Evolutionary conservation across 1,140 invertebrate genomes (phyloP), one percentile per base, ranked within the genome.

Genomic region (Pararge aegeria): DNA sequence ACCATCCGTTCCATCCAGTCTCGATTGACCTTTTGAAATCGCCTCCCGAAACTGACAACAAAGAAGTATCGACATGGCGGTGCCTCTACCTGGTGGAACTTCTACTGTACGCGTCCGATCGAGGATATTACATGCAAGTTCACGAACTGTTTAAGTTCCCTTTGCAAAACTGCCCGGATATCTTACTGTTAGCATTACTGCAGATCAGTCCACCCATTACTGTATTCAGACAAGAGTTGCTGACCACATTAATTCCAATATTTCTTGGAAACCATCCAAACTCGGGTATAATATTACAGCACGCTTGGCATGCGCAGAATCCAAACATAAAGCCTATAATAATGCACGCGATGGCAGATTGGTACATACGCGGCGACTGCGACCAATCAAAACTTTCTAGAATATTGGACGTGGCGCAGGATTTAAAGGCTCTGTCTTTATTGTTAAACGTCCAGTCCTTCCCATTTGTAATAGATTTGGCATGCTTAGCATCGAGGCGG

Each of bases 311-410:
- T 78, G 91, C 92, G 0, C 93, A 94, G 74, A 93, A 93, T 68
- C 91, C 93, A 5, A 93, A 93, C 52, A 92, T 96, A 30, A 94
- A 97, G 58, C 94, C 95, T 3, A 94, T 98, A 40, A 96, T 99
- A 27, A 98, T 99, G 95, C 96, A 97, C 70, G 94, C 97, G 0
- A 99, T 99, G 98, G 96, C 97, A 1, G 98, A 99, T 55, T 99
- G 97, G 97, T 99, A 99, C 82, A 92, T 96, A 60, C 93, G 96
- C 20, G 95, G 95, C 20, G 97, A 98, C 66, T 94, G 95, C 74
- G 98, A 99, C 89, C 98, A 99, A 86, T 95, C 94, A 0, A 94
- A 97, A 77, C 89, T 99, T 1, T 97, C 98, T 0, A 91, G 98
- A 20, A 99, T 99, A 70, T 91, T 99, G 16, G 98, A 99, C 80